Evolutionary conservation across 2,888 invertebrate species (phyloP).

Genomic region (Sesamia inferens): DNA sequence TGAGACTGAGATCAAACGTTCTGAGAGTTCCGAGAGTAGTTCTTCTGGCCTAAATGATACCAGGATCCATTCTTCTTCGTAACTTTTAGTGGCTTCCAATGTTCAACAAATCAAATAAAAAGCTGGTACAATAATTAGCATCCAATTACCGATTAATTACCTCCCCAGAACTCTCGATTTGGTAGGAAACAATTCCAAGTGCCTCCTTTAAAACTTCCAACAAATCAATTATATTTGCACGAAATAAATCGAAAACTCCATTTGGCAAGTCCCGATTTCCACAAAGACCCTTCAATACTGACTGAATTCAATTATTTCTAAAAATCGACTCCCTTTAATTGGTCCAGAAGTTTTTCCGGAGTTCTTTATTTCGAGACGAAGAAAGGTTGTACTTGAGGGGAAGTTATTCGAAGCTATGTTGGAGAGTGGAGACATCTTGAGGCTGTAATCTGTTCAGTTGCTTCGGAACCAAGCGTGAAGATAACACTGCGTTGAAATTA

Average conservation of each 20-base stretch:
- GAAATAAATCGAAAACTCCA: slow-evolving; percentile 40
- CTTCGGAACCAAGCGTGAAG: slow-evolving; percentile 21
- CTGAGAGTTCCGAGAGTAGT: no score
- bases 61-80: not conserved
- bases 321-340: slow-evolving; percentile 50
- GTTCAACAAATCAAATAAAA: not conserved
- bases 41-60: no score
- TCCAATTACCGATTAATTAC: slow-evolving; percentile 18
- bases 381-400: slow-evolving; percentile 2
- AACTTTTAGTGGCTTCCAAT: not conserved
- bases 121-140: not conserved
- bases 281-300: slow-evolving; percentile 24
- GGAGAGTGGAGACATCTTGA: slow-evolving; percentile 46
- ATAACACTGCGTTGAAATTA: slow-evolving; percentile 29
- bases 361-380: slow-evolving; percentile 32
- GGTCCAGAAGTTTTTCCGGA: slow-evolving; percentile 33
- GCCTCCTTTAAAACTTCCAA: slow-evolving; percentile 19
- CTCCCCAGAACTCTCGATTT: not conserved
- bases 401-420: slow-evolving; percentile 25
- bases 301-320: slow-evolving; percentile 45
- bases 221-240: slow-evolving; percentile 48
- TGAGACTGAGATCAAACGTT: no score
- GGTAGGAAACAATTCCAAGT: slow-evolving; percentile 35
- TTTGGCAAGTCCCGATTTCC: slow-evolving; percentile 19
- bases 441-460: slow-evolving; percentile 49